These are phyloP conservation scores for Drosophila ustulata DNA, from an alignment of 2,888 invertebrate species.

Conservation along the genomic window DNA sequence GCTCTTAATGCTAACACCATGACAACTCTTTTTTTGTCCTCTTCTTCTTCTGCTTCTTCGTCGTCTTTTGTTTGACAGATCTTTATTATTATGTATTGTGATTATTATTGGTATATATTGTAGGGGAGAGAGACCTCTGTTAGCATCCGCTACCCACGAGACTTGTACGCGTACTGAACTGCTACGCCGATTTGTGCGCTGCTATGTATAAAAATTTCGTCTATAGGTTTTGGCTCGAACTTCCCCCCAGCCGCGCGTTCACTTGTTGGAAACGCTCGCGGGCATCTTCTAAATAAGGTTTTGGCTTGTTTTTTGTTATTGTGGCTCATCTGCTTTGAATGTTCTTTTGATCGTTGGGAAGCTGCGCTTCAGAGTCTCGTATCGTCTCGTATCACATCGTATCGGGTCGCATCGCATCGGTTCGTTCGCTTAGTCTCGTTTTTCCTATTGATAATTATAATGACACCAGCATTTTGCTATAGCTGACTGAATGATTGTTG, in stretches of 20 bases:
- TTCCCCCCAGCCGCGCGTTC: conserved; percentile 1
- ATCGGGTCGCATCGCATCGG: conserved; percentile 3
- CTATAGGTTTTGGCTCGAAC: conserved; percentile 46
- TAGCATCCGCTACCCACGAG: conserved; percentile 84
- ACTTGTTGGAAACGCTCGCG: background rate
- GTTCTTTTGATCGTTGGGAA: conserved; percentile 64
- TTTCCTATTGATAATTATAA: conserved; percentile 47
- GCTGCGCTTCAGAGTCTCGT: conserved; percentile 42
- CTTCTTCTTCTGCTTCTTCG: conserved; percentile 9
- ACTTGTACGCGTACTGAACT: conserved; percentile 85
- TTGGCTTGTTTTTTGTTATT: conserved; percentile 7
- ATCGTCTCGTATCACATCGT: conserved; percentile 12
- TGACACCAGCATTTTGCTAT: conserved; percentile 45
- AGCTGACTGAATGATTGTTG: background rate
- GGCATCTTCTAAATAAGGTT: conserved; percentile 17
- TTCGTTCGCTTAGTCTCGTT: conserved; percentile 57
- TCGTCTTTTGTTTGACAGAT: conserved; percentile 30
- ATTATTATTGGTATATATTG: conserved; percentile 36
- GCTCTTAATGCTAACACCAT: conserved; percentile 73
- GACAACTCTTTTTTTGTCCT: conserved; percentile 61
- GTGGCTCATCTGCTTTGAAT: conserved; percentile 48
- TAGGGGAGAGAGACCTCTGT: conserved; percentile 66
- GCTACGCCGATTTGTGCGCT: conserved; percentile 74
- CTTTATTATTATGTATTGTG: conserved; percentile 31
- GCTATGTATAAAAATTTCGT: conserved; percentile 84